Conservation (phyloP, 2,888 invertebrate species). For the Cephus runcator region DNA sequence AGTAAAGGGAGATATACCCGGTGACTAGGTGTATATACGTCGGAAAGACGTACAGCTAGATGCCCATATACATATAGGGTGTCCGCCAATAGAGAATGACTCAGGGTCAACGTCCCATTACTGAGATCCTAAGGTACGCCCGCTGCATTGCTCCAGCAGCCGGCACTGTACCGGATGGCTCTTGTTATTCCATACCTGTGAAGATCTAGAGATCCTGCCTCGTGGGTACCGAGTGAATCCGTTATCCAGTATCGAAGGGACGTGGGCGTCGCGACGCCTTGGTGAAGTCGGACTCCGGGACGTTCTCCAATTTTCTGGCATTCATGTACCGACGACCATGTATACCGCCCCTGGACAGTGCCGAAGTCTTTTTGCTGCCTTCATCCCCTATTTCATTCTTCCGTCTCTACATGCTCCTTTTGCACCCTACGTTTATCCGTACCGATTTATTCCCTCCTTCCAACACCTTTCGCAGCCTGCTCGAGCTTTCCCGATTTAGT, state of each 20-base stretch:
- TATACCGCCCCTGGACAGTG: not conserved
- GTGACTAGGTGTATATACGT: not conserved
- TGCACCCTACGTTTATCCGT: not conserved
- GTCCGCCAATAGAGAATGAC: not conserved
- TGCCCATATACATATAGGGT: too few species aligned
- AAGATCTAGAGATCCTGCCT: not conserved
- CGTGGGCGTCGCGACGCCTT: not conserved
- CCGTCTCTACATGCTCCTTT: not conserved
- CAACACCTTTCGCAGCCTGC: not conserved
- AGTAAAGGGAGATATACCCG: not conserved
- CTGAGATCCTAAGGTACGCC: not conserved
- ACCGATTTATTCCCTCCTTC: not conserved
- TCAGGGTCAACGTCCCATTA: not conserved
- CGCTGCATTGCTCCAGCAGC: not conserved
- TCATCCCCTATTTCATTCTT: constrained; percentile 8
- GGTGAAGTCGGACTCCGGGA: constrained; percentile 13
- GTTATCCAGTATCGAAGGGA: not conserved
- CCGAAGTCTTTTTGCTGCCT: constrained; percentile 10
- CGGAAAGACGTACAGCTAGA: not conserved
- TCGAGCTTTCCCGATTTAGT: not conserved
- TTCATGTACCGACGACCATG: constrained; percentile 33
- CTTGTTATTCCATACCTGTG: not conserved
- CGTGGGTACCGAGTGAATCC: not conserved
- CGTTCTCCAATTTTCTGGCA: constrained; percentile 43
- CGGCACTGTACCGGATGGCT: not conserved